These are phyloP conservation scores for Caenorhabditis japonica DNA, from an alignment of 2,888 invertebrate genomes.

Conservation along the genomic window DNA sequence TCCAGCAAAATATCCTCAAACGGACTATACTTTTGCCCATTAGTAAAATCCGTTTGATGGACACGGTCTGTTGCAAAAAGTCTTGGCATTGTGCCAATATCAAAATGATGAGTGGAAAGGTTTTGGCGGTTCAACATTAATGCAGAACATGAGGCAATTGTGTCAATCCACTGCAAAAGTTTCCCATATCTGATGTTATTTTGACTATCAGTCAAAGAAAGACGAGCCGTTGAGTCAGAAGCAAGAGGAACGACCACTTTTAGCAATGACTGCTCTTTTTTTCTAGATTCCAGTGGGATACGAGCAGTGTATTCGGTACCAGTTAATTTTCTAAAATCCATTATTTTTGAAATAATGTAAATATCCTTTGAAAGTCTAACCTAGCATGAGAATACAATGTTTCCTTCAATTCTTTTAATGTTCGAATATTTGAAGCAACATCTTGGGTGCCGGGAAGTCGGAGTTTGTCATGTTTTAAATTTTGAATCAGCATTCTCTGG, in stretches of 20 bases:
- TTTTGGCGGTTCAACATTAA: conserved; percentile 50
- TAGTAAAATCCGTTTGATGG: conserved; percentile 25
- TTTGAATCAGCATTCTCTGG: conserved; percentile 9
- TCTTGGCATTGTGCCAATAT: conserved; percentile 42
- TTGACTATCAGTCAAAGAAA: conserved; percentile 33
- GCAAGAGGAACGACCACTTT: conserved; percentile 40
- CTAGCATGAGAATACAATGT: conserved; percentile 40
- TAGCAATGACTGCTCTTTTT: conserved; percentile 22
- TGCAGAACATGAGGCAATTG: conserved; percentile 47
- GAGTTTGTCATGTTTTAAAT: too few relatives aligned
- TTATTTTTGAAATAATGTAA: background rate
- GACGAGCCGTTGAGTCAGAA: conserved; percentile 34
- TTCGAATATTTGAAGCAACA: too few relatives aligned
- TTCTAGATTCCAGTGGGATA: conserved; percentile 19
- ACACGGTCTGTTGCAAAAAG: conserved; percentile 48
- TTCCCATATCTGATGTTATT: conserved; percentile 39
- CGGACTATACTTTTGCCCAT: conserved; percentile 23
- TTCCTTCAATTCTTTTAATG: background rate
- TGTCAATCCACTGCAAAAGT: conserved; percentile 43
- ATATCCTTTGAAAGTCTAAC: background rate
- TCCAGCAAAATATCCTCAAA: conserved; percentile 36
- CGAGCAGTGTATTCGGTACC: conserved; percentile 4
- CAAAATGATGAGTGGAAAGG: conserved; percentile 16
- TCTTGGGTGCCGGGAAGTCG: too few relatives aligned
- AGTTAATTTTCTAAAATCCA: conserved; percentile 20